Base-by-base conservation (phyloP, 1,140 invertebrate species). In the Bombus fervidus region DNA sequence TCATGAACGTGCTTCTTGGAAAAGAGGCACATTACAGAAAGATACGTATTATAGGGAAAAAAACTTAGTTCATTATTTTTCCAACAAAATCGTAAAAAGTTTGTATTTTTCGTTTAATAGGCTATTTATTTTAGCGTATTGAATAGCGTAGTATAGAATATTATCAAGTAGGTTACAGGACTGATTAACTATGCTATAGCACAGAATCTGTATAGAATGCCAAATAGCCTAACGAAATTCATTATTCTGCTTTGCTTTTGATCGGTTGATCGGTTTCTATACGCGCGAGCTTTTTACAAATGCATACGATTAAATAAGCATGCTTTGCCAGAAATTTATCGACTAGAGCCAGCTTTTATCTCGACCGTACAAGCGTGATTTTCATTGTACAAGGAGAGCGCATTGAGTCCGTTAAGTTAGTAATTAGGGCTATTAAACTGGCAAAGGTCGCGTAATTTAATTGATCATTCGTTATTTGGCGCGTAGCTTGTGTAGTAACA, bases 371-470 rank as follows among this genome's bases (percentile, higher is more conserved):
- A 31, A 41, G 15, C 76, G 77, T 59, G 79, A 84, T 84, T 84
- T 76, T 28, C 43, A 68, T 78, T 59, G n/a, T 59, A 37, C 66
- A 79, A 59, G 82, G 76, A 53, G 72, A 34, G 43, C 15, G 47
- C 75, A 84, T 79, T 43, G 82, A 43, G 66, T 43, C 43, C 75
- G 82, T 79, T 71, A 57, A 41, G 75, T 68, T 84, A 47, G 75
- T 79, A 84, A 84, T 84, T 84, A 84, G 76, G 37, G 82, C 82
- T 43, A 57, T 84, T 84, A 84, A 84, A 69, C 47, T 15, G 47
- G 37, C 28, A 69, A 84, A 78, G 75, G 66, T 78, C n/a, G 37
- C 13, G 37, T 78, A 84, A 84, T 84, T 84, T 78, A 79, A 84
- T 84, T 79, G 82, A 53, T 79, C 53, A 47, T 79, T 79, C 64